Evolutionary conservation across 64 coral and sea anemone species (phyloP).

Genomic region (Montipora capricornis): DNA sequence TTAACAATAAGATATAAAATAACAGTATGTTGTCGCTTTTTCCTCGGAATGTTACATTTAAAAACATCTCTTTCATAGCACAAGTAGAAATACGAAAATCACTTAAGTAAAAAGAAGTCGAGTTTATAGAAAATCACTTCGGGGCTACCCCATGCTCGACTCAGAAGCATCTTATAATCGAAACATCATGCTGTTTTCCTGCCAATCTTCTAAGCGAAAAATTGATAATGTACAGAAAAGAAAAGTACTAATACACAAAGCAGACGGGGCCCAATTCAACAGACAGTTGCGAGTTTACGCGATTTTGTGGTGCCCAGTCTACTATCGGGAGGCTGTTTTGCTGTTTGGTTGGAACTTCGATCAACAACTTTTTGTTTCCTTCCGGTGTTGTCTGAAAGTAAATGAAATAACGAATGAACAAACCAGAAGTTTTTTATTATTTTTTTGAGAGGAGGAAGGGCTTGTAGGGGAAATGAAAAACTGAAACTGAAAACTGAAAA

Average conservation of each 20-base stretch:
- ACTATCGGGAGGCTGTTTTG: constrained; percentile 64
- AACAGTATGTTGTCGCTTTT: not conserved
- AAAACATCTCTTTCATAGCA: not conserved
- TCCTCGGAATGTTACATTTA: not conserved
- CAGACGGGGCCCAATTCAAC: constrained; percentile 79
- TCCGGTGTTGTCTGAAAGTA: constrained; percentile 1
- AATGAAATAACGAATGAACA: not conserved
- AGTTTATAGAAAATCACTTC: not conserved
- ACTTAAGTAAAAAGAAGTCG: not conserved
- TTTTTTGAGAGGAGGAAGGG: no score
- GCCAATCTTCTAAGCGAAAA: constrained; percentile 30
- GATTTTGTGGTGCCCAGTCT: constrained; percentile 51
- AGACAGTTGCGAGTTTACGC: constrained; percentile 25
- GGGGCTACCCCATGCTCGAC: not conserved
- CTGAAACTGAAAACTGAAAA: no score
- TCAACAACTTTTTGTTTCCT: constrained; percentile 47
- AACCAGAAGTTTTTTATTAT: not conserved
- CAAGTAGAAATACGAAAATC: not conserved
- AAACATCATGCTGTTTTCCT: not conserved
- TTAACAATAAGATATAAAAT: not conserved
- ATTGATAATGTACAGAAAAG: constrained; percentile 17
- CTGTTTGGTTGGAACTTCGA: constrained; percentile 51
- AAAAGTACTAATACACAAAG: constrained; percentile 57
- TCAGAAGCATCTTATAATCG: not conserved
- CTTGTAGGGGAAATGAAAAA: no score